Percentiles rank a stretch among this genome's conserved stretches.
Evolutionary conservation across 2,888 invertebrate species (phyloP).

Genomic region (Monochamus alternatus): DNA sequence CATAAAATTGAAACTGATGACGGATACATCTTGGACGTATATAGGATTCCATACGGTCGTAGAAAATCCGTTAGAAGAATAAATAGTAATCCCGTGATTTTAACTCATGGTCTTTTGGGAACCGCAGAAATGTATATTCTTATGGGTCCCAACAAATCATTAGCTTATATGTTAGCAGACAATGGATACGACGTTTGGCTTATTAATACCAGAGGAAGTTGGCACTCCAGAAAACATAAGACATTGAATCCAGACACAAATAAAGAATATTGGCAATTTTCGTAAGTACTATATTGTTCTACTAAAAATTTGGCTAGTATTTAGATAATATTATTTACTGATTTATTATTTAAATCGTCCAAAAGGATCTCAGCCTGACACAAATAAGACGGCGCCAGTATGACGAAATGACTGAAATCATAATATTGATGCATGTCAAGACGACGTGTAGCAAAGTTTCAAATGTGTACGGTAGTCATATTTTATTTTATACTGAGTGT

Average conservation of each 20-base stretch:
- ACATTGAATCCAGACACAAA: conserved; percentile 68
- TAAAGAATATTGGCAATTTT: conserved; percentile 55
- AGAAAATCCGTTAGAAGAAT: conserved; percentile 69
- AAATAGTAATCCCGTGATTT: conserved; percentile 64
- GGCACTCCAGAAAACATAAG: conserved; percentile 77
- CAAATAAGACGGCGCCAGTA: too few relatives aligned
- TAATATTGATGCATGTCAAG: too few relatives aligned
- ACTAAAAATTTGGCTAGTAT: too few relatives aligned
- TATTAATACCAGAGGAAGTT: conserved; percentile 86
- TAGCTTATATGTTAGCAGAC: conserved; percentile 77
- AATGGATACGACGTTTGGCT: conserved; percentile 87
- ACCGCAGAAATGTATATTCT: conserved; percentile 84
- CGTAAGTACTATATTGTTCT: conserved; percentile 35
- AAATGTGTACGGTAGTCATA: too few relatives aligned
- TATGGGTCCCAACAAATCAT: conserved; percentile 79
- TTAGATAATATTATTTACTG: not conserved
- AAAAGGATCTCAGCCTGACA: too few relatives aligned
- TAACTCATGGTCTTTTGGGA: conserved; percentile 76
- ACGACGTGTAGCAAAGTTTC: too few relatives aligned
- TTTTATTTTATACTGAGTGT: too few relatives aligned
- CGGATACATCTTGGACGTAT: conserved; percentile 83
- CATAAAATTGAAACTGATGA: conserved; percentile 80
- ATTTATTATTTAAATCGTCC: too few relatives aligned
- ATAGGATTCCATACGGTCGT: conserved; percentile 78
- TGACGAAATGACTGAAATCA: too few relatives aligned